phyloP scores from a whole-genome alignment of 1,140 invertebrate genomes.

The Ctenoplectra terminalis region DNA sequence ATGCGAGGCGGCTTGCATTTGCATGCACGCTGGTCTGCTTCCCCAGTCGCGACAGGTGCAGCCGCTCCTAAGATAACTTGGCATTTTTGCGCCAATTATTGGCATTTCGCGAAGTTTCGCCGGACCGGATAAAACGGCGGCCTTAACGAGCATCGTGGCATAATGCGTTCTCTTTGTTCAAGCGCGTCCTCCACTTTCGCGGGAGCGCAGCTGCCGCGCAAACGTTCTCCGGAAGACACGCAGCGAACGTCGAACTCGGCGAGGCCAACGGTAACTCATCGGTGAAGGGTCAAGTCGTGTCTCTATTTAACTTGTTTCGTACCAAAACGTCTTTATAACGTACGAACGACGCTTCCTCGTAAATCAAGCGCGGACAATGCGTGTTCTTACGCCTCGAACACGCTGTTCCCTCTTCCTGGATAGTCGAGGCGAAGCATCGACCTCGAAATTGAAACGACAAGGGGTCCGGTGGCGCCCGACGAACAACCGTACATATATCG shows the following conservation, averaged over 20 bases:
- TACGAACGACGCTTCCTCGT: background rate
- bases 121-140: slow-evolving; percentile 56
- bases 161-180: slow-evolving; percentile 61
- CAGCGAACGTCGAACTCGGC: background rate
- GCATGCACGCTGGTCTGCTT: slow-evolving; percentile 66
- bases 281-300: background rate
- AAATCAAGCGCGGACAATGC: slow-evolving; percentile 36
- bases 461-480: background rate
- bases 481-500: background rate
- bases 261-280: background rate
- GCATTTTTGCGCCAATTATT: slow-evolving; percentile 79
- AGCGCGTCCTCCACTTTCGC: slow-evolving; percentile 8
- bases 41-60: slow-evolving; percentile 72
- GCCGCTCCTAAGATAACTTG: slow-evolving; percentile 64
- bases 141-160: slow-evolving; percentile 65
- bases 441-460: slow-evolving; percentile 47
- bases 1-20: slow-evolving; percentile 69
- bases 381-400: slow-evolving; percentile 17
- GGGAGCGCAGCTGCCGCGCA: slow-evolving; percentile 55
- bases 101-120: slow-evolving; percentile 73
- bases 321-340: slow-evolving; percentile 12
- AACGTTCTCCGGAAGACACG: background rate
- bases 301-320: background rate
- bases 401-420: background rate
- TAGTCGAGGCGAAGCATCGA: slow-evolving; percentile 15